Evolutionary conservation across 1,140 invertebrate genomes (phyloP).

Genomic region (Chironomus striatipennis): DNA sequence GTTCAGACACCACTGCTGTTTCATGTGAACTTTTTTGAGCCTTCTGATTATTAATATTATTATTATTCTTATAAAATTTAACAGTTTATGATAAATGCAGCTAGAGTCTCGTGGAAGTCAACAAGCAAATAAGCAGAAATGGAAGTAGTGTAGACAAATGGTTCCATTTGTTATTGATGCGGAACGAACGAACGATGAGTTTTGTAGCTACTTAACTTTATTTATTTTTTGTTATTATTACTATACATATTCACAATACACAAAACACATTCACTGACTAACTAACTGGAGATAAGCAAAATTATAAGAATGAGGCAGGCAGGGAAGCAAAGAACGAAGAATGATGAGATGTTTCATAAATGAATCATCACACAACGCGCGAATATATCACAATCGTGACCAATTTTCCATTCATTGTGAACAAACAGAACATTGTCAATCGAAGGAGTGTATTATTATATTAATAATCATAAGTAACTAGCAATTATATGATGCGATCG

Average conservation of each 20-base stretch:
- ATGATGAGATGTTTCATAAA: background rate
- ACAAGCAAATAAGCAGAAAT: background rate
- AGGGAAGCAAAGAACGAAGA: background rate
- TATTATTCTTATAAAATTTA: background rate
- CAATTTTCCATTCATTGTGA: background rate
- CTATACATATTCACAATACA: too few relatives aligned
- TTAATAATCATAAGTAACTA: background rate
- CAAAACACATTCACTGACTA: too few relatives aligned
- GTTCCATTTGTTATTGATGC: background rate
- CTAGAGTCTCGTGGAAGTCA: background rate
- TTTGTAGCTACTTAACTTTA: background rate
- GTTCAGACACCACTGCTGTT: too few relatives aligned
- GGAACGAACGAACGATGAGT: background rate
- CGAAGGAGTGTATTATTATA: background rate
- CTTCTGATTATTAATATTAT: background rate
- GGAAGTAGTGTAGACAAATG: background rate
- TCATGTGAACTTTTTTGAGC: too few relatives aligned
- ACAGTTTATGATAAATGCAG: background rate
- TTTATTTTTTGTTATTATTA: too few relatives aligned
- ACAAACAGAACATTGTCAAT: background rate
- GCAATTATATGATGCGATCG: background rate
- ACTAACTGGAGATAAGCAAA: too few relatives aligned
- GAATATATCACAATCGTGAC: background rate
- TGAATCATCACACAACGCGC: background rate
- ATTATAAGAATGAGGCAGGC: background rate